Base-by-base conservation (phyloP, 2,888 invertebrate genomes). In the Elysia crispata region DNA sequence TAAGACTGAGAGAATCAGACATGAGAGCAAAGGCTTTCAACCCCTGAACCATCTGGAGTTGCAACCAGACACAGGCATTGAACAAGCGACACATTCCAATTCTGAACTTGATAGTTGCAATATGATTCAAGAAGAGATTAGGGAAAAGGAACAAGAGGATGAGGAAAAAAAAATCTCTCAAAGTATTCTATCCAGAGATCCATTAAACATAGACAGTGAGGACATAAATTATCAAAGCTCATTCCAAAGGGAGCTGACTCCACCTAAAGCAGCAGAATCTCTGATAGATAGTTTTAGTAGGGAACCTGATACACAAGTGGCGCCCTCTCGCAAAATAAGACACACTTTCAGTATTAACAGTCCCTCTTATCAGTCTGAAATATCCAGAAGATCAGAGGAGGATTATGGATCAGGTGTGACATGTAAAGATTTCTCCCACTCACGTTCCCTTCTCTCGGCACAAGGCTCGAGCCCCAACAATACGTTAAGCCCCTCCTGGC, bases 311-410 rank as follows among this genome's bases (percentile, higher is more conserved):
- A 49, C 33, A 11, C 62, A 67, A 18, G 20, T 28, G 23, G n/a
- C 57, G 11, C 60, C 25, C n/a, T 28, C 75, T 23, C n/a, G 13
- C 28, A 23, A 30, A 0, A 49, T 76, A 23, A 23, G 76, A 8
- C 76, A 82, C 33, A 75, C 83, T 20, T 90, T 87, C 82, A 89
- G 90, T 79, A 89, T 90, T 31, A 87, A 90, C 78, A 90, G 90
- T 82, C 90, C 90, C 30, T 88, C 89, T 18, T 90, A 90, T 76
- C 82, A 86, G 78, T 70, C 83, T 13, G 83, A 86, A 23, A 81
- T 83, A 5, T 84, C 85, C 1, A 87, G 87, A 87, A 83, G 83
- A 18, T 41, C 41, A 41, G 70, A 83, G 28, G 86, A 88, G n/a
- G 83, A 87, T 41, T 85, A 85, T 70, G 82, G 41, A 20, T 77